Conservation (phyloP, 2,797 vertebrate genomes). For the Sorex maritimensis region DNA sequence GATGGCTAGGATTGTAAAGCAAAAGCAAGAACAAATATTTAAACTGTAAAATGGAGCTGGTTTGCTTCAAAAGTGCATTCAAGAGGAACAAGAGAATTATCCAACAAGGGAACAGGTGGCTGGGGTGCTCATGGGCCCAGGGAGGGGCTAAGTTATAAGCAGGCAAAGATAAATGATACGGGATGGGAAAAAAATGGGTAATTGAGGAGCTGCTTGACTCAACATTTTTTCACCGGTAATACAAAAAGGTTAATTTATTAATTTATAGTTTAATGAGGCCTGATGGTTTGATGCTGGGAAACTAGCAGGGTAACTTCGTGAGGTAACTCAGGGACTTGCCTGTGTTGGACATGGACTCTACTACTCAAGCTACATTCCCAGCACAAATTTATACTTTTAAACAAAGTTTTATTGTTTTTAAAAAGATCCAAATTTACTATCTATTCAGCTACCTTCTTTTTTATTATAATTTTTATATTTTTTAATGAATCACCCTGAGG, state of each 20-base stretch:
- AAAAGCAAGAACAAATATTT: slow-evolving; percentile 85
- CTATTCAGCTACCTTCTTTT: background rate
- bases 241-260: background rate
- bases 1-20: slow-evolving; percentile 70
- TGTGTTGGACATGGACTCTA: too few species aligned
- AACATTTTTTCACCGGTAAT: background rate
- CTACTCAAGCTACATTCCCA: too few species aligned
- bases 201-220: slow-evolving; percentile 36
- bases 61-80: slow-evolving; percentile 74
- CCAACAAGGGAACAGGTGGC: slow-evolving; percentile 14
- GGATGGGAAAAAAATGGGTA: background rate
- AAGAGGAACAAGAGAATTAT: slow-evolving; percentile 64
- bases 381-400: background rate
- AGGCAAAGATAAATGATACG: background rate
- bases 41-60: slow-evolving; percentile 79
- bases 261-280: too few species aligned
- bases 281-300: too few species aligned
- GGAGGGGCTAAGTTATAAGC: slow-evolving; percentile 38
- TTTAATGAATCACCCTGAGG: too few species aligned
- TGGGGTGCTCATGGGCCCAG: background rate
- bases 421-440: slow-evolving; percentile 59
- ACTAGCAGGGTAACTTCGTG: too few species aligned
- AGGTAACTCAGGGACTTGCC: too few species aligned
- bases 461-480: too few species aligned
- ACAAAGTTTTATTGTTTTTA: slow-evolving; percentile 29